phyloP scores from a whole-genome alignment of 2,888 invertebrate genomes.

The Tineola bisselliella region DNA sequence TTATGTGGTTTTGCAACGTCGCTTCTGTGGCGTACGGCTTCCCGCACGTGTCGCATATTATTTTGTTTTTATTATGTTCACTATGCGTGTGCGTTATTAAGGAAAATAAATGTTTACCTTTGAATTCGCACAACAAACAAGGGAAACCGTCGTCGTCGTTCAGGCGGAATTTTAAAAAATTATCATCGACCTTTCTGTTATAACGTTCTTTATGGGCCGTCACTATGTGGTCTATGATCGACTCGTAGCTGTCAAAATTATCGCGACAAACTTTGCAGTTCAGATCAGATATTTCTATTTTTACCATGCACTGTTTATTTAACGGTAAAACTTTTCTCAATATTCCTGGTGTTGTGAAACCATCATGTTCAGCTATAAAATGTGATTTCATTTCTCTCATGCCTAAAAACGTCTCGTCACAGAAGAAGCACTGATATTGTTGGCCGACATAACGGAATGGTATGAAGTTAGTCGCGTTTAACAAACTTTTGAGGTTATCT shows the following conservation, averaged over 20 bases:
- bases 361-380: constrained; percentile 12
- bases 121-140: constrained; percentile 16
- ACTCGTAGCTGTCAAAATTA: neutral
- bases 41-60: constrained; percentile 17
- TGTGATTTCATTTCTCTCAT: neutral
- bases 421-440: constrained; percentile 18
- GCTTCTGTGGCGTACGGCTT: constrained; percentile 15
- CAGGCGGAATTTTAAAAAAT: constrained; percentile 16
- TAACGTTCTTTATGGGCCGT: neutral
- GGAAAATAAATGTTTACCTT: constrained; percentile 16
- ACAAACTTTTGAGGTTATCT: constrained; percentile 13
- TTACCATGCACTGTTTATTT: neutral
- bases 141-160: constrained; percentile 15
- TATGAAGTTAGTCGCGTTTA: constrained; percentile 14
- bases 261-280: constrained; percentile 10
- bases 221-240: constrained; percentile 3
- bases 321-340: neutral
- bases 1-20: neutral
- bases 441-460: constrained; percentile 18
- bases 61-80: constrained; percentile 13
- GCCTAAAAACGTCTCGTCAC: constrained; percentile 14
- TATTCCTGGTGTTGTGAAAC: neutral
- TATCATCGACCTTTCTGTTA: neutral
- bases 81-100: constrained; percentile 16
- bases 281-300: constrained; percentile 10